phyloP scores from a whole-genome alignment of 2,888 invertebrate species.

The Unio pictorum region DNA sequence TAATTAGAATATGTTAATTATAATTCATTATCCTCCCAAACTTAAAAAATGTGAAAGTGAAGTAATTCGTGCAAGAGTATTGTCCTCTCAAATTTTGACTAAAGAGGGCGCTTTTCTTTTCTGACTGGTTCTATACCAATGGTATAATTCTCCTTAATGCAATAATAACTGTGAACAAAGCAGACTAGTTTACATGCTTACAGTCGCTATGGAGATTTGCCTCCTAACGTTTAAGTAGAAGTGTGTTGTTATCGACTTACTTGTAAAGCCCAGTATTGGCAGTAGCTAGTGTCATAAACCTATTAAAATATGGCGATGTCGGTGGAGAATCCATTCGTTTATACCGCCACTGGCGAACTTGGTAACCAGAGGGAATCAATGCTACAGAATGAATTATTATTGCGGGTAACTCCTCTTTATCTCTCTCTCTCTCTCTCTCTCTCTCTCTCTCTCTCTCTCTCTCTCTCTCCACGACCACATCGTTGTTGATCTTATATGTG shows the following conservation, averaged over 20 bases:
- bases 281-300: too few species aligned
- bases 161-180: too few species aligned
- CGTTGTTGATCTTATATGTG: background rate
- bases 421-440: background rate
- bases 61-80: too few species aligned
- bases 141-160: too few species aligned
- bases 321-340: slow-evolving; percentile 42
- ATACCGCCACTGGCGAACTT: slow-evolving; percentile 66
- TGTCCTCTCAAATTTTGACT: too few species aligned
- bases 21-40: too few species aligned
- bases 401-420: slow-evolving; percentile 56
- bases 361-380: slow-evolving; percentile 66
- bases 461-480: background rate
- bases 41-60: too few species aligned
- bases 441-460: background rate
- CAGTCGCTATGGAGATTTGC: slow-evolving; percentile 45
- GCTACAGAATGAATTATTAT: slow-evolving; percentile 66
- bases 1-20: too few species aligned
- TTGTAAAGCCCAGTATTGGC: too few species aligned
- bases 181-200: slow-evolving; percentile 12
- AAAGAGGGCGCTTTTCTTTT: too few species aligned
- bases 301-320: slow-evolving; percentile 7
- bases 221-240: slow-evolving; percentile 4
- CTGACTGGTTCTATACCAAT: too few species aligned
- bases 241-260: too few species aligned